phyloP scores from a whole-genome alignment of 2,888 invertebrate species.

The Chrysomela aeneicollis region DNA sequence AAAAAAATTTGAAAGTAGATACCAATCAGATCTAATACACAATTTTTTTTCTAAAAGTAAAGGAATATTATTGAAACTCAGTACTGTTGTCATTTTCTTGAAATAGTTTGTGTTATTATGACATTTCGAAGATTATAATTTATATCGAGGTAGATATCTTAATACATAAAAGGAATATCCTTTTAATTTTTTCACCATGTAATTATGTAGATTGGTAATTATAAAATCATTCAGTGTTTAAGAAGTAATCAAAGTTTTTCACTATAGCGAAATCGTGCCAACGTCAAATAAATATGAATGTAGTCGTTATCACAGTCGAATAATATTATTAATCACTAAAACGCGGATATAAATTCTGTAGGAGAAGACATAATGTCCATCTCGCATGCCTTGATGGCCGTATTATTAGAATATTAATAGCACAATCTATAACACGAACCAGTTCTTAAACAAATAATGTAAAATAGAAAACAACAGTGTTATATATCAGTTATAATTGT shows the following conservation, averaged over 20 bases:
- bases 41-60: too few species aligned
- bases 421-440: conserved; percentile 30
- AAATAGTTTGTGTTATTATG: too few species aligned
- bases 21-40: too few species aligned
- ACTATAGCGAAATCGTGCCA: conserved; percentile 25
- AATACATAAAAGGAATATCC: too few species aligned
- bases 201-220: too few species aligned
- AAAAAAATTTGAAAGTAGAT: too few species aligned
- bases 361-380: conserved; percentile 22
- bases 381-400: conserved; percentile 27
- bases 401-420: conserved; percentile 32
- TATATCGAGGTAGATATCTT: too few species aligned
- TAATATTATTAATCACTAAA: conserved; percentile 28
- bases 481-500: conserved; percentile 47
- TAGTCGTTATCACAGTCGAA: conserved; percentile 20
- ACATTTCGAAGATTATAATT: too few species aligned
- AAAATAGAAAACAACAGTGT: conserved; percentile 43
- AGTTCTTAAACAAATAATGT: conserved; percentile 42
- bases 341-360: conserved; percentile 27
- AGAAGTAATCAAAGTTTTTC: neutral
- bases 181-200: too few species aligned
- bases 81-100: too few species aligned
- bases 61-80: too few species aligned
- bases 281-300: conserved; percentile 33
- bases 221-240: neutral